Conservation (phyloP, 2,888 invertebrate genomes). For the Merodon equestris region DNA sequence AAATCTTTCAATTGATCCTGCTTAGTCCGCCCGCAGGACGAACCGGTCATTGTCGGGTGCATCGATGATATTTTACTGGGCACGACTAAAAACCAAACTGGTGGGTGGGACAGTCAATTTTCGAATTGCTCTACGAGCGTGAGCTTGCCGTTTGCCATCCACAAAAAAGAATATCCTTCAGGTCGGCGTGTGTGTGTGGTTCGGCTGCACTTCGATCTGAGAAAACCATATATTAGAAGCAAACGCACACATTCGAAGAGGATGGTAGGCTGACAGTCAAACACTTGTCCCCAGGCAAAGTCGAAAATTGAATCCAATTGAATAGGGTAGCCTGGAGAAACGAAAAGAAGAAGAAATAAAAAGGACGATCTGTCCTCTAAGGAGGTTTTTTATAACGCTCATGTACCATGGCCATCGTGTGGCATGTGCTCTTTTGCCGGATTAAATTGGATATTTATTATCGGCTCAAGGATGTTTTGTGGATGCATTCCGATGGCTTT, state of each 20-base stretch:
- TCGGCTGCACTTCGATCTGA: conserved; percentile 43
- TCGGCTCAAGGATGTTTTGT: conserved; percentile 36
- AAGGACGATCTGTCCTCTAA: conserved; percentile 38
- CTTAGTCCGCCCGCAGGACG: conserved; percentile 33
- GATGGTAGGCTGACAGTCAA: conserved; percentile 35
- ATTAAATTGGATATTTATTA: conserved; percentile 66
- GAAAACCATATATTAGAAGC: no score
- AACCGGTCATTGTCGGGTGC: neutral
- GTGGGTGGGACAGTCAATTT: conserved; percentile 18
- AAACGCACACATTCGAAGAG: conserved; percentile 16
- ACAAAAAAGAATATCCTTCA: no score
- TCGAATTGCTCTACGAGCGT: conserved; percentile 2
- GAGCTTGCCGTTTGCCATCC: no score
- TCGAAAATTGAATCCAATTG: conserved; percentile 63
- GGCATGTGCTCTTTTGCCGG: conserved; percentile 35
- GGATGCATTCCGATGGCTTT: conserved; percentile 15
- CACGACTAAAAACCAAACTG: conserved; percentile 14
- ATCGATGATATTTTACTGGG: no score
- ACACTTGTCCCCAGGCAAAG: conserved; percentile 16
- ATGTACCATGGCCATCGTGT: conserved; percentile 1
- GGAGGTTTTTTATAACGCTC: conserved; percentile 13
- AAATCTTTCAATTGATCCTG: conserved; percentile 59
- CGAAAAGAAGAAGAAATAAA: neutral
- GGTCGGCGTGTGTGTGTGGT: no score
- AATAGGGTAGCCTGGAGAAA: conserved; percentile 1